A percentile compares a stretch with the other conserved stretches of the same genome.
Conservation (phyloP, 2,888 invertebrate species). For the Entomobrya proxima region DNA sequence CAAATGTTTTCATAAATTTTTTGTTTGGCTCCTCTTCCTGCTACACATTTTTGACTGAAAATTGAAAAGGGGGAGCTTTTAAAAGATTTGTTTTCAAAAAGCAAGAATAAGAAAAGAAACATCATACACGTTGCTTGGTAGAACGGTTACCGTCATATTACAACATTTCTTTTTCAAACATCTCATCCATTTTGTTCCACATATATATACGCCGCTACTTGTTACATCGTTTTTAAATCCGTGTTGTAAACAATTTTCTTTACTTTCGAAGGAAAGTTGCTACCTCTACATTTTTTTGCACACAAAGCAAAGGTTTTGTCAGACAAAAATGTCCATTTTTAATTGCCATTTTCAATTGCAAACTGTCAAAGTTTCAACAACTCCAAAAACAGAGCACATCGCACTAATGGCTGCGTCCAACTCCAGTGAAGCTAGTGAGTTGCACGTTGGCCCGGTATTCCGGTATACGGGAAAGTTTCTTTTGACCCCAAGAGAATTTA, state of each 20-base stretch:
- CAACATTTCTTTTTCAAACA: conserved; percentile 51
- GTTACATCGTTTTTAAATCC: conserved; percentile 7
- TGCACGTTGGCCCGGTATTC: too few species aligned
- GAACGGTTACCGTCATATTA: conserved; percentile 48
- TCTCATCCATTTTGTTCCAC: conserved; percentile 26
- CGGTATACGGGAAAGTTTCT: conserved; percentile 41
- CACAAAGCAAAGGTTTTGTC: conserved; percentile 22
- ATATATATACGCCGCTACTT: neutral
- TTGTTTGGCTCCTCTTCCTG: too few species aligned
- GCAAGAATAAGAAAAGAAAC: neutral
- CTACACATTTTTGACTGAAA: neutral
- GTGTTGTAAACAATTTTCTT: conserved; percentile 41
- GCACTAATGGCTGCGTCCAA: too few species aligned
- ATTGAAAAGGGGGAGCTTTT: neutral
- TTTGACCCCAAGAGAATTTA: conserved; percentile 56
- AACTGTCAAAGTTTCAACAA: too few species aligned
- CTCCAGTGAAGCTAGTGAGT: too few species aligned
- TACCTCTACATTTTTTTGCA: neutral
- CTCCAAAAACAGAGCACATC: too few species aligned
- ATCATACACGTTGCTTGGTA: conserved; percentile 48
- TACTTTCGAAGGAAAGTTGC: neutral
- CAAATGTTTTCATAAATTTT: too few species aligned
- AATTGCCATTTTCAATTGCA: too few species aligned
- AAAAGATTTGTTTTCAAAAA: conserved; percentile 9
- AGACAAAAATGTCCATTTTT: too few species aligned